Percentiles rank a stretch among this genome's conserved stretches.
Conservation (phyloP, 1,140 invertebrate species). For the Triops cancriformis region DNA sequence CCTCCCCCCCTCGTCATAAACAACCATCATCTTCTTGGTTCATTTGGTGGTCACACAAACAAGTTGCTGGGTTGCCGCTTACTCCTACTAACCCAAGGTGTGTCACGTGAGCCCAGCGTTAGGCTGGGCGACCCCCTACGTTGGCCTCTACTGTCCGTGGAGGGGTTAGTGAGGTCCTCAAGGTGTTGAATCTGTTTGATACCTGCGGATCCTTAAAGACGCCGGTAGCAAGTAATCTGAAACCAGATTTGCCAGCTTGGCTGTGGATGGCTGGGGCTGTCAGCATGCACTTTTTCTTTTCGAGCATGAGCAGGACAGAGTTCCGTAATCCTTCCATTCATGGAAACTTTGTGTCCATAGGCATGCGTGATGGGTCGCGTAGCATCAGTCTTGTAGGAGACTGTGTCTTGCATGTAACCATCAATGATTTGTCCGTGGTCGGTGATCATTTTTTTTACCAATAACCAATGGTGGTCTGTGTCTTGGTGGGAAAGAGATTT, state of each 20-base stretch:
- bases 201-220: not conserved
- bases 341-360: too few species aligned
- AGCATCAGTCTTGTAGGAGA: too few species aligned
- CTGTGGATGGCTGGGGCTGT: not conserved
- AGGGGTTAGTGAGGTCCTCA: not conserved
- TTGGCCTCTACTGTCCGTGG: not conserved
- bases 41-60: slow-evolving; percentile 9
- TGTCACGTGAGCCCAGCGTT: not conserved
- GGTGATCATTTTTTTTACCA: too few species aligned
- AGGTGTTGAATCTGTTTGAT: not conserved
- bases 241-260: not conserved
- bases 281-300: not conserved
- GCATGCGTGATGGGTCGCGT: too few species aligned
- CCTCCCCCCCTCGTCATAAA: not conserved
- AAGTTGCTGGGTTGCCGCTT: not conserved
- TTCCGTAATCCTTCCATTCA: too few species aligned
- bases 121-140: not conserved
- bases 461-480: too few species aligned
- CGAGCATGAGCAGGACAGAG: not conserved
- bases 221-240: not conserved
- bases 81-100: not conserved
- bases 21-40: slow-evolving; percentile 10
- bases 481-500: too few species aligned
- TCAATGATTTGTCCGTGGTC: too few species aligned
- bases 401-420: too few species aligned